Evolutionary conservation across 2,113 vertebrate species (phyloP).

Genomic region (Plotosus lineatus): DNA sequence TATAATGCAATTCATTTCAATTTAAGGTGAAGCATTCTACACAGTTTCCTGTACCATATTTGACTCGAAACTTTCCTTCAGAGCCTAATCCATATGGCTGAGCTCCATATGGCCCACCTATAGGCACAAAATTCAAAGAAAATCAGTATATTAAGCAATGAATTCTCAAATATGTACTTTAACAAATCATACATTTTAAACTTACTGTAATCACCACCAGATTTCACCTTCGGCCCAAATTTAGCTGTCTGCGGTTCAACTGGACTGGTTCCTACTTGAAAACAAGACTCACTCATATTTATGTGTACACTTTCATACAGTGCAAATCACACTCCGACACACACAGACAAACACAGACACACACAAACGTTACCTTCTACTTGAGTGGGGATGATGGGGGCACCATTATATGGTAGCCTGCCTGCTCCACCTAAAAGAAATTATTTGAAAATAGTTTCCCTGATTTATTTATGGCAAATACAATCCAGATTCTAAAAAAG

Average conservation of each 20-base stretch:
- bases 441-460: too few relatives aligned
- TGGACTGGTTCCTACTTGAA: constrained; percentile 57
- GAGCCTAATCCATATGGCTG: constrained; percentile 33
- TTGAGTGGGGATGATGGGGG: constrained; percentile 57
- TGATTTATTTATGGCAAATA: too few relatives aligned
- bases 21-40: background rate
- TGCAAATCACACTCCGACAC: too few relatives aligned
- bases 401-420: constrained; percentile 59
- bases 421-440: constrained; percentile 42
- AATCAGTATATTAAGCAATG: background rate
- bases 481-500: too few relatives aligned
- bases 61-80: constrained; percentile 37
- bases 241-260: constrained; percentile 57
- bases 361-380: constrained; percentile 59
- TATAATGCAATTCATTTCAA: background rate
- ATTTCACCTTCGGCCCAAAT: constrained; percentile 57
- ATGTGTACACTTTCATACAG: too few relatives aligned
- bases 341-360: too few relatives aligned
- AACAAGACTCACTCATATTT: constrained; percentile 3
- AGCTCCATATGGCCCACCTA: constrained; percentile 34
- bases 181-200: background rate
- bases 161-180: too few relatives aligned
- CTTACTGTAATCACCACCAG: constrained; percentile 49
- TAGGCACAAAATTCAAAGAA: background rate
- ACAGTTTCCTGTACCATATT: constrained; percentile 43